Evolutionary conservation across 2,797 vertebrate genomes (phyloP).

Genomic region (Protonibea diacanthus): DNA sequence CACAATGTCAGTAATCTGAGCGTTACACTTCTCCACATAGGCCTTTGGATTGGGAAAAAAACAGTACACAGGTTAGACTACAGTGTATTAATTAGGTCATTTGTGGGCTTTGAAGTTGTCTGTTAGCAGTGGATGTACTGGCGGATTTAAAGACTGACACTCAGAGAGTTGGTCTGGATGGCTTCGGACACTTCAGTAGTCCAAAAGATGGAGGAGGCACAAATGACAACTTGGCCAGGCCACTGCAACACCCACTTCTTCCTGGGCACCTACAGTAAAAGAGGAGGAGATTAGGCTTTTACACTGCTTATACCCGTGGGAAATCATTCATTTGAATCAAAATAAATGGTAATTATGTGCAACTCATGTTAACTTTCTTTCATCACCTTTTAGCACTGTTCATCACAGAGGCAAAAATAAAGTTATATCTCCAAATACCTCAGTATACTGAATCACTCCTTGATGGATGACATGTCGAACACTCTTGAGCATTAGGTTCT

Average conservation of each 20-base stretch:
- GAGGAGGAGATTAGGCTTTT: slow-evolving; percentile 4
- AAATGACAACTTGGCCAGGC: slow-evolving; percentile 96
- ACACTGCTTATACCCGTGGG: neutral
- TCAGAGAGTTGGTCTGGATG: slow-evolving; percentile 84
- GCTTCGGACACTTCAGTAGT: slow-evolving; percentile 92
- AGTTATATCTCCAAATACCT: slow-evolving; percentile 79
- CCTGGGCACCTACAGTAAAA: slow-evolving; percentile 85
- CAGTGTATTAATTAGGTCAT: neutral
- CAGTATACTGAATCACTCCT: slow-evolving; percentile 85
- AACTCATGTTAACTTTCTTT: neutral
- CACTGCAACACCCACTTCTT: slow-evolving; percentile 94
- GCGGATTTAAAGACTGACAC: slow-evolving; percentile 77
- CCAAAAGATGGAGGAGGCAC: slow-evolving; percentile 94
- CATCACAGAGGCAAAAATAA: neutral
- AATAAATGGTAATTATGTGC: neutral
- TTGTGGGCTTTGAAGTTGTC: neutral
- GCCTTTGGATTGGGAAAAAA: slow-evolving; percentile 76
- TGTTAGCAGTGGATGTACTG: neutral
- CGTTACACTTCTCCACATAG: slow-evolving; percentile 90
- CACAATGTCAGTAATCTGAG: slow-evolving; percentile 92
- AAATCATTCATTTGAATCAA: neutral
- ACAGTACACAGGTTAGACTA: slow-evolving; percentile 32
- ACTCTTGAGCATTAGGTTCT: slow-evolving; percentile 90
- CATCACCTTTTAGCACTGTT: neutral
- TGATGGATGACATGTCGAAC: slow-evolving; percentile 87